Base-by-base conservation (phyloP, 2,113 vertebrate genomes). In the Thamnaconus septentrionalis region DNA sequence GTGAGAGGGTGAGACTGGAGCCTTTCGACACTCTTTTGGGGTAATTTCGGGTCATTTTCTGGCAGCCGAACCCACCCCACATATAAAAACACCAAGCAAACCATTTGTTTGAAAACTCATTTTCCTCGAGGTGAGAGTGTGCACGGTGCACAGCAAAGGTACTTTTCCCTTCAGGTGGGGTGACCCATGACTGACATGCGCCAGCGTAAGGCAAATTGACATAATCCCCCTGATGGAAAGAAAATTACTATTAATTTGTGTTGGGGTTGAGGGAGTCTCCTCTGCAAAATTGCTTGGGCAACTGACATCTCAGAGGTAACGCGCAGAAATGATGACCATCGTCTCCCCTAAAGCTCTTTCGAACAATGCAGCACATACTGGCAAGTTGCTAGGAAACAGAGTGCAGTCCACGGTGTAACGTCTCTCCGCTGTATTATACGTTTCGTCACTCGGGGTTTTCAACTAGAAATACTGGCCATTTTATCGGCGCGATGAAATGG, bases 311-410 rank as follows among this genome's bases (percentile, higher is more conserved):
- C 69, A 52, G 18, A 80, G 69, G 52, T 72, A 71, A 75, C 43
- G 52, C 62, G 86, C 66, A 70, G 4, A 56, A 74, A 71, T 56
- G 66, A 59, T 6, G 49, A 65, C 79, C 73, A 71, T 80, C 71
- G 59, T 61, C 43, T 31, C 63, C 61, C 68, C 68, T 50, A 56
- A 71, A 75, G 61, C 75, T 64, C 61, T 77, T 66, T 65, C 55
- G 81, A 73, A 85, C 78, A 76, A 80, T 73, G 56, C 70, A 11
- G 71, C 66, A 71, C 56, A 73, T 82, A 78, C 52, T 1, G 41
- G 71, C 61, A 86, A 80, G 90, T 91, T 92, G 88, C 88, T 88
- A 88, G 85, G 90, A 76, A 90, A 92, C 90, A 77, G 80, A 81
- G 76, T 71, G 66, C 11, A 68, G 74, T 78, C 62, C 53, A 49